Evolutionary conservation across 1,140 invertebrate genomes (phyloP).

Genomic region (Oryctes rhinoceros): DNA sequence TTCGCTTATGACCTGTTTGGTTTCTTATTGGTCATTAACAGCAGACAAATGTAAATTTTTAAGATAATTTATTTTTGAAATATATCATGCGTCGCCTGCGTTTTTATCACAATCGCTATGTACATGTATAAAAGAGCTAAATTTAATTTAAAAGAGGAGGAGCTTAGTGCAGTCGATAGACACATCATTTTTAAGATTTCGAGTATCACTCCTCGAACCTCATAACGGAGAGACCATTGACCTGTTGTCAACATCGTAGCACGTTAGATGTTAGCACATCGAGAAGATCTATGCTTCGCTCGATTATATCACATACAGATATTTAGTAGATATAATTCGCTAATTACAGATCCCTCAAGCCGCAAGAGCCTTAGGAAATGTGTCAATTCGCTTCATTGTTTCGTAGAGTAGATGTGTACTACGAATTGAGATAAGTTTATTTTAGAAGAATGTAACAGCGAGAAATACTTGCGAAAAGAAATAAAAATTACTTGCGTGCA

Average conservation of each 20-base stretch:
- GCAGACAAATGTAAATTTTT: constrained; percentile 3
- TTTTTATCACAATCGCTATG: background rate
- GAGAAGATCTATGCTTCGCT: background rate
- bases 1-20: background rate
- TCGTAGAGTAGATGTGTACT: background rate
- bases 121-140: background rate
- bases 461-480: too few relatives aligned
- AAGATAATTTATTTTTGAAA: background rate
- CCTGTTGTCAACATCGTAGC: constrained; percentile 1
- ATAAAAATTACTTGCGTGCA: constrained; percentile 1
- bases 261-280: constrained; percentile 24
- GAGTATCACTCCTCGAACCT: constrained; percentile 2
- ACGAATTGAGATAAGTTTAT: background rate
- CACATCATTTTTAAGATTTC: constrained; percentile 12
- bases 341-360: constrained; percentile 24
- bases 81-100: background rate
- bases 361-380: background rate
- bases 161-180: background rate
- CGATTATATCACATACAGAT: constrained; percentile 22
- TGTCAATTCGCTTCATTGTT: constrained; percentile 15
- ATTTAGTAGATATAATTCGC: constrained; percentile 29
- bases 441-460: constrained; percentile 5
- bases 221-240: constrained; percentile 16
- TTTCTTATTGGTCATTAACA: constrained; percentile 8
- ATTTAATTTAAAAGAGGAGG: constrained; percentile 16